phyloP scores from a whole-genome alignment of 2,888 invertebrate species.

The Gerris lacustris region DNA sequence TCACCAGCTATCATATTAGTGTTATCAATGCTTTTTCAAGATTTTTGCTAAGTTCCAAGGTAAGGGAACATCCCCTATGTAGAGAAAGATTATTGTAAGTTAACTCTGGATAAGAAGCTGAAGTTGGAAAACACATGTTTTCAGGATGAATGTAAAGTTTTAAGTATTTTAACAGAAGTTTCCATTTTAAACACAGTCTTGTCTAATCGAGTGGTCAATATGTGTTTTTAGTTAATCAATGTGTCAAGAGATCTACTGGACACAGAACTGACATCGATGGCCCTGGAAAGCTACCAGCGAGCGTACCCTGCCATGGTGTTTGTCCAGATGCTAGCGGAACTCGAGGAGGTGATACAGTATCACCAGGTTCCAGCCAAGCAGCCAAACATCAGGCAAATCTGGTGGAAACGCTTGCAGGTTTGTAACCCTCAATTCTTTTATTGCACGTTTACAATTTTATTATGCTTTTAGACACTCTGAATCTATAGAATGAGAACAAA shows the following conservation, averaged over 20 bases:
- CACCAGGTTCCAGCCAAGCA: slow-evolving; percentile 81
- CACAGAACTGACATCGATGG: slow-evolving; percentile 92
- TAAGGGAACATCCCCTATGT: too few species aligned
- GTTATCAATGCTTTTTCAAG: too few species aligned
- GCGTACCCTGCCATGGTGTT: slow-evolving; percentile 93
- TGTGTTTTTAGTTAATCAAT: slow-evolving; percentile 57
- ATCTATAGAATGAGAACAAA: too few species aligned
- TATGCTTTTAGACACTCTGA: too few species aligned
- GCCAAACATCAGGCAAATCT: slow-evolving; percentile 62
- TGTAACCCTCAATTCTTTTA: neutral
- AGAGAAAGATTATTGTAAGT: too few species aligned
- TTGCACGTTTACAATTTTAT: neutral
- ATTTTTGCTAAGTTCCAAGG: too few species aligned
- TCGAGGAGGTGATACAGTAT: slow-evolving; percentile 91
- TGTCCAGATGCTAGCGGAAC: slow-evolving; percentile 90
- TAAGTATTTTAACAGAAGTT: too few species aligned
- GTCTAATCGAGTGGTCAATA: neutral
- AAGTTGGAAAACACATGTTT: too few species aligned
- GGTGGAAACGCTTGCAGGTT: slow-evolving; percentile 85
- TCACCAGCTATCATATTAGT: too few species aligned
- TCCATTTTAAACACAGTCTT: too few species aligned
- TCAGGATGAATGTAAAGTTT: too few species aligned
- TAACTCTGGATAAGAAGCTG: too few species aligned
- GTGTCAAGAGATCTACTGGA: slow-evolving; percentile 87
- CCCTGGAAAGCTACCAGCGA: slow-evolving; percentile 87